Percentiles rank a stretch among this genome's conserved stretches.
Conservation (phyloP, 2,888 invertebrate species). For the Nomada goodeniana region DNA sequence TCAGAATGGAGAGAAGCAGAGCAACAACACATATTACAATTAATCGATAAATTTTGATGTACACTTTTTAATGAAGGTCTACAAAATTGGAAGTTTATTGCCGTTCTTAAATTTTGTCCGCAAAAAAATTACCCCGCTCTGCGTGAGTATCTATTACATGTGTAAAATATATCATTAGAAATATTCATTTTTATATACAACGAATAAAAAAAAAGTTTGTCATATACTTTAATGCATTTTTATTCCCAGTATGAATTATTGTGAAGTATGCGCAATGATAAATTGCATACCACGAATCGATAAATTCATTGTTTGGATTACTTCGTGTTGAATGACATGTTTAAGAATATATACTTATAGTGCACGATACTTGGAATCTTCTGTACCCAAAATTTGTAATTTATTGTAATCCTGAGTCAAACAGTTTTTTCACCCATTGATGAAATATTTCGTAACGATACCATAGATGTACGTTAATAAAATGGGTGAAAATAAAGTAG, state of each 20-base stretch:
- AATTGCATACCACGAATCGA: slow-evolving; percentile 7
- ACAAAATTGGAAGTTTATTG: slow-evolving; percentile 17
- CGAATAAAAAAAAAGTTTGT: slow-evolving; percentile 17
- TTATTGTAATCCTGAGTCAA: neutral
- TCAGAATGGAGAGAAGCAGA: slow-evolving; percentile 94
- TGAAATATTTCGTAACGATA: slow-evolving; percentile 48
- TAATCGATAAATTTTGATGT: slow-evolving; percentile 95
- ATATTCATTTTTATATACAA: slow-evolving; percentile 36
- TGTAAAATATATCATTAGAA: slow-evolving; percentile 19
- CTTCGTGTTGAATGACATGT: slow-evolving; percentile 20
- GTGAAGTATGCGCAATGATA: slow-evolving; percentile 28
- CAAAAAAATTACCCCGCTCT: slow-evolving; percentile 6
- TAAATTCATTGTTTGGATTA: slow-evolving; percentile 22
- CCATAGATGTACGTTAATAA: slow-evolving; percentile 50
- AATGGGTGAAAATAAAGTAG: slow-evolving; percentile 56
- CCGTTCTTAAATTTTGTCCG: slow-evolving; percentile 19
- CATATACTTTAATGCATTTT: slow-evolving; percentile 22
- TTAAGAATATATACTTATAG: slow-evolving; percentile 11
- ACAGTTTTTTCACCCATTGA: slow-evolving; percentile 21
- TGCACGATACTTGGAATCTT: slow-evolving; percentile 15
- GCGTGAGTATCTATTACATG: slow-evolving; percentile 4
- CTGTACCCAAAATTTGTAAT: slow-evolving; percentile 44
- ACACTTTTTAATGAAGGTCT: slow-evolving; percentile 37
- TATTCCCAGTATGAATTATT: neutral
- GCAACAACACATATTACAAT: slow-evolving; percentile 95